These are phyloP conservation scores for Agapetus fuscipes DNA, from an alignment of 2,888 invertebrate species.

Conservation along the genomic window DNA sequence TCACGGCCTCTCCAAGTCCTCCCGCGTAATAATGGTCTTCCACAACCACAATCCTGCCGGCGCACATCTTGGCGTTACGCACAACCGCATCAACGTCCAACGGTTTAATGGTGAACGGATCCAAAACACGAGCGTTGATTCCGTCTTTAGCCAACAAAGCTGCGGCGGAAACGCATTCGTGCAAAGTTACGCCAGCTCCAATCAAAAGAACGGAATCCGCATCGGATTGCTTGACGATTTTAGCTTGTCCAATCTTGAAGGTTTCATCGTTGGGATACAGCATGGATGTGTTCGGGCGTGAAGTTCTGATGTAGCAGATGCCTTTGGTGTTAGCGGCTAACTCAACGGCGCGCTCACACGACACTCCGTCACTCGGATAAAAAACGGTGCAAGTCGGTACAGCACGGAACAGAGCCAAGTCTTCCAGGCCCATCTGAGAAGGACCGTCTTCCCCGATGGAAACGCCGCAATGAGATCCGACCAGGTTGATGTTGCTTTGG, in stretches of 20 bases:
- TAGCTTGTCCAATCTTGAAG: slow-evolving; percentile 70
- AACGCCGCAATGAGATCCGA: slow-evolving; percentile 94
- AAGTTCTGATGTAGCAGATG: slow-evolving; percentile 92
- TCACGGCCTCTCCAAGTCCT: slow-evolving; percentile 93
- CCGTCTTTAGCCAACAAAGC: slow-evolving; percentile 59
- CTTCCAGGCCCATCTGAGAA: slow-evolving; percentile 99
- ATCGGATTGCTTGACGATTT: slow-evolving; percentile 65
- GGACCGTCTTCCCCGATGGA: slow-evolving; percentile 99
- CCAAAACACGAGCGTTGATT: slow-evolving; percentile 73
- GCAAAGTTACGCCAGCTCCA: slow-evolving; percentile 89
- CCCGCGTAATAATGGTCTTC: slow-evolving; percentile 97
- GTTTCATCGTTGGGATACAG: slow-evolving; percentile 77
- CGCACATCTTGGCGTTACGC: slow-evolving; percentile 64
- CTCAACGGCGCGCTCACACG: slow-evolving; percentile 89
- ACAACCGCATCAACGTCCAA: slow-evolving; percentile 72
- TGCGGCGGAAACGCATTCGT: slow-evolving; percentile 82
- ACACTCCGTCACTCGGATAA: slow-evolving; percentile 88
- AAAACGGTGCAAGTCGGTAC: slow-evolving; percentile 76
- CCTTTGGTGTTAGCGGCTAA: slow-evolving; percentile 92
- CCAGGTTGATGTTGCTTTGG: slow-evolving; percentile 94
- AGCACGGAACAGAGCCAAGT: slow-evolving; percentile 88
- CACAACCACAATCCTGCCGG: slow-evolving; percentile 80
- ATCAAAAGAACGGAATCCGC: slow-evolving; percentile 80
- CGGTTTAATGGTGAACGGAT: slow-evolving; percentile 95
- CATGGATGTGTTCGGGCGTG: slow-evolving; percentile 80